Evolutionary conservation across 1,140 invertebrate species (phyloP).

Genomic region (Ostrea edulis): DNA sequence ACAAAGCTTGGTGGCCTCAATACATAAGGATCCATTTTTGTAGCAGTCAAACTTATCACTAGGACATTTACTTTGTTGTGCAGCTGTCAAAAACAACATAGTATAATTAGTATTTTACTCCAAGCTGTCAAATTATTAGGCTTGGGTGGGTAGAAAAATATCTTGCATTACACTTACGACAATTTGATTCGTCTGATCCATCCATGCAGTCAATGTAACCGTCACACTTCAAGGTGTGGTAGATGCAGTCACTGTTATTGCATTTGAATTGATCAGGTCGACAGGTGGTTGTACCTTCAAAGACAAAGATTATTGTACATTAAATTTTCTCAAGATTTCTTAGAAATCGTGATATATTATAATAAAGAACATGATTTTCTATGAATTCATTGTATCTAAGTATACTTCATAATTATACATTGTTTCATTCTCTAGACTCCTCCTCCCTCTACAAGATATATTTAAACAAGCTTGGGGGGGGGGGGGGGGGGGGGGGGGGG

Average conservation of each 20-base stretch:
- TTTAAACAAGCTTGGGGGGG: too few species aligned
- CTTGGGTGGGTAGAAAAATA: not conserved
- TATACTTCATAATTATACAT: too few species aligned
- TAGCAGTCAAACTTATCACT: slow-evolving; percentile 65
- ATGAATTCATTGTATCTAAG: too few species aligned
- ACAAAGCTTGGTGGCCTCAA: slow-evolving; percentile 64
- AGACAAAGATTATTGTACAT: slow-evolving; percentile 14
- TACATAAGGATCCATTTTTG: slow-evolving; percentile 65
- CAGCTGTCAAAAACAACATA: not conserved
- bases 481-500: too few species aligned
- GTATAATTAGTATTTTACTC: not conserved
- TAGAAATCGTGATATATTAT: too few species aligned
- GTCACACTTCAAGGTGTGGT: slow-evolving; percentile 95
- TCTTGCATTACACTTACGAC: slow-evolving; percentile 47
- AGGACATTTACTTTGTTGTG: not conserved
- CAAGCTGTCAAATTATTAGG: too few species aligned
- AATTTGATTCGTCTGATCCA: slow-evolving; percentile 90
- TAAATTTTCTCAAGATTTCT: not conserved
- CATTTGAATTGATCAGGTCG: slow-evolving; percentile 41
- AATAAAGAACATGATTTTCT: too few species aligned
- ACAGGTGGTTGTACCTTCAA: not conserved
- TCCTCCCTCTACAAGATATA: too few species aligned
- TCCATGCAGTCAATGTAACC: slow-evolving; percentile 96
- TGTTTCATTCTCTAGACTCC: too few species aligned
- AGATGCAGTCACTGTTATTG: slow-evolving; percentile 86